Conservation (phyloP, 2,113 vertebrate species). For the Bos indicus region DNA sequence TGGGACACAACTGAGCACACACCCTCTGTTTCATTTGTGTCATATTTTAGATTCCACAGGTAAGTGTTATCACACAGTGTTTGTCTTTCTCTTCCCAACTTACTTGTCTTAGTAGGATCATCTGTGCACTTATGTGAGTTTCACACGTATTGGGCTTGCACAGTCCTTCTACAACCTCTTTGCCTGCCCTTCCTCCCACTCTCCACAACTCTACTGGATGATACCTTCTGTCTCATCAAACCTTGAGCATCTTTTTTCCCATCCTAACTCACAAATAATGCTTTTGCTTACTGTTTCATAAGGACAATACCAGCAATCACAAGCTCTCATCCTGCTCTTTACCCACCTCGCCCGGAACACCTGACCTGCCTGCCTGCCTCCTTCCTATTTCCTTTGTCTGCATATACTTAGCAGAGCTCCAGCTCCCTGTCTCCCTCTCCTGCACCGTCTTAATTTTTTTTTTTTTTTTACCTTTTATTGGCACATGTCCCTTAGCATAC, state of each 20-base stretch:
- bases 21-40: not conserved
- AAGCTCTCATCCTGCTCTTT: not conserved
- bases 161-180: rapidly evolving
- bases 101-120: not conserved
- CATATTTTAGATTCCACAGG: not conserved
- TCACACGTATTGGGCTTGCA: no score
- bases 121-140: not conserved
- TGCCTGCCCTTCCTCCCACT: not conserved
- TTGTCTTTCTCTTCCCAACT: not conserved
- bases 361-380: not conserved
- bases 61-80: not conserved
- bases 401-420: not conserved
- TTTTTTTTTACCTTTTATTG: not conserved
- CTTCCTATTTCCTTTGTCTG: no score
- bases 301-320: not conserved
- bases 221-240: not conserved
- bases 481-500: not conserved
- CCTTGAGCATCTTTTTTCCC: not conserved
- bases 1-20: not conserved
- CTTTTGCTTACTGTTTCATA: not conserved
- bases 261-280: not conserved
- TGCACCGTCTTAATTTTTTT: not conserved
- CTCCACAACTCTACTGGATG: not conserved
- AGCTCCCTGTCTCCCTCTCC: not conserved
- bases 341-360: no score